phyloP scores from a whole-genome alignment of 1,140 invertebrate genomes.

The Drosophila lacertosa region DNA sequence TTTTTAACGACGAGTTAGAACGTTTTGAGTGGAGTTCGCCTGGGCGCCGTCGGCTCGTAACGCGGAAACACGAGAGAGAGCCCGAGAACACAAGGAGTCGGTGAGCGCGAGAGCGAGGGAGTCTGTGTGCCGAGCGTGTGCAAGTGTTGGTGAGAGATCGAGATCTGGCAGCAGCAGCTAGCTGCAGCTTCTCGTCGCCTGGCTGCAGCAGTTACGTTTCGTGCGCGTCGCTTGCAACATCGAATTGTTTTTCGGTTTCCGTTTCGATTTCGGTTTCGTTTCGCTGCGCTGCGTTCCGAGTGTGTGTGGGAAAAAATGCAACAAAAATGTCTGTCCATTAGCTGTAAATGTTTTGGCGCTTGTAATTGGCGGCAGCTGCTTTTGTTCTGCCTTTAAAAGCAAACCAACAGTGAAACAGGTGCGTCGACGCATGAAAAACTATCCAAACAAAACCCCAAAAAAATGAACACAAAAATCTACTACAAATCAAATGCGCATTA shows the following conservation, averaged over 20 bases:
- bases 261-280: conserved; percentile 20
- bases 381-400: conserved; percentile 66
- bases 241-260: conserved; percentile 31
- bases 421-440: conserved; percentile 52
- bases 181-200: conserved; percentile 52
- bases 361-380: conserved; percentile 75
- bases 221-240: conserved; percentile 67
- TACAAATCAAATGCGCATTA: conserved; percentile 5
- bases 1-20: conserved; percentile 45
- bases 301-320: conserved; percentile 49
- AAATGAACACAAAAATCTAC: conserved; percentile 10
- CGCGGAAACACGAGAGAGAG: conserved; percentile 7
- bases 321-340: conserved; percentile 57
- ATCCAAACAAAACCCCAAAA: conserved; percentile 16
- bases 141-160: conserved; percentile 28
- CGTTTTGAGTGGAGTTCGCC: conserved; percentile 32
- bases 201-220: conserved; percentile 71
- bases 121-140: conserved; percentile 11
- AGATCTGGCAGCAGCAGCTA: conserved; percentile 47
- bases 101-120: conserved; percentile 30
- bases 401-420: conserved; percentile 66
- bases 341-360: conserved; percentile 70
- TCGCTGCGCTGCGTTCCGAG: conserved; percentile 18
- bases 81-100: conserved; percentile 21
- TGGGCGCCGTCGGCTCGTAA: conserved; percentile 1